phyloP scores from a whole-genome alignment of 2,113 vertebrate species.

The Crotalus viridis region DNA sequence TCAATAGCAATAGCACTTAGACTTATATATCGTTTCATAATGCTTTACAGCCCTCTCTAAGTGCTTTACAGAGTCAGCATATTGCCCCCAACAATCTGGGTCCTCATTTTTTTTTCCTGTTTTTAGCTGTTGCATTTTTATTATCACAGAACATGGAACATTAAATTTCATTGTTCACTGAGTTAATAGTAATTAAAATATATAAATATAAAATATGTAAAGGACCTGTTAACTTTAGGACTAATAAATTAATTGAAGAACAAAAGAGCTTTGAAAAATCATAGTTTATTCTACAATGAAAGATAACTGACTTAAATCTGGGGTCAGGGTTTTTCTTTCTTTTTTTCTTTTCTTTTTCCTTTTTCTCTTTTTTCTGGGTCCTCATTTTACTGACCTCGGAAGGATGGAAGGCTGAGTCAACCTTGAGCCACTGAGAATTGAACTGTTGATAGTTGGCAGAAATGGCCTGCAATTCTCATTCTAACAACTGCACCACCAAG shows the following conservation, averaged over 20 bases:
- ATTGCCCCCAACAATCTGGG: background rate
- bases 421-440: background rate
- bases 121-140: too few relatives aligned
- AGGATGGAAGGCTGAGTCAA: background rate
- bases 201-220: too few relatives aligned
- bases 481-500: background rate
- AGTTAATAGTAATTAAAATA: too few relatives aligned
- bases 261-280: too few relatives aligned
- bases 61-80: background rate
- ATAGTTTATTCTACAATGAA: too few relatives aligned
- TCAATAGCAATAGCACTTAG: background rate
- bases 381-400: background rate
- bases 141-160: too few relatives aligned
- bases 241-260: too few relatives aligned
- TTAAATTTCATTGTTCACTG: too few relatives aligned
- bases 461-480: background rate
- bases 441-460: background rate
- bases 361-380: background rate
- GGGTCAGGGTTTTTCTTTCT: too few relatives aligned
- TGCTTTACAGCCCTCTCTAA: background rate
- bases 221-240: too few relatives aligned
- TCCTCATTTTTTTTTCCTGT: background rate
- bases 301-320: too few relatives aligned
- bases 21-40: background rate
- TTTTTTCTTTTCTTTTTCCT: too few relatives aligned